Evolutionary conservation across 1,140 invertebrate species (phyloP).

Genomic region (Drosophila kurseongensis): DNA sequence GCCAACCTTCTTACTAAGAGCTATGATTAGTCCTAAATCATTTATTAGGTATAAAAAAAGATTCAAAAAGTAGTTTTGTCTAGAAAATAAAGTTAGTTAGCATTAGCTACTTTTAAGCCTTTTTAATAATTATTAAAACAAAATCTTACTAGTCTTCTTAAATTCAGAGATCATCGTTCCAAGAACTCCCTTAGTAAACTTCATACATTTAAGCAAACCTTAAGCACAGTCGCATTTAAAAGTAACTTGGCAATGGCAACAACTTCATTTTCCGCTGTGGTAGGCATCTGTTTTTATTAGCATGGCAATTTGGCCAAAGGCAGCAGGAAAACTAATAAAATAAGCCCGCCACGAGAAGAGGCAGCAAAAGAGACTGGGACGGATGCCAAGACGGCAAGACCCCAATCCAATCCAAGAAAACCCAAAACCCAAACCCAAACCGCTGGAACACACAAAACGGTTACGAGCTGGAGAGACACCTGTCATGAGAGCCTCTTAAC

Average conservation of each 20-base stretch:
- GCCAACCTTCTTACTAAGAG: too few species aligned
- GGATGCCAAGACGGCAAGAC: conserved; percentile 8
- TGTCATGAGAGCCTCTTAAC: conserved; percentile 50
- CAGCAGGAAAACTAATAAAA: conserved; percentile 41
- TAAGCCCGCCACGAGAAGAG: conserved; percentile 4
- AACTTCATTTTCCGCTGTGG: conserved; percentile 40
- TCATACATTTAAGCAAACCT: conserved; percentile 1
- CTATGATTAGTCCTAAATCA: too few species aligned
- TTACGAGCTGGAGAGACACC: conserved; percentile 44
- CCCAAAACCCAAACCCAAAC: conserved; percentile 1
- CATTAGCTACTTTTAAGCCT: too few species aligned
- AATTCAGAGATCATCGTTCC: not conserved
- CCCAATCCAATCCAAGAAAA: conserved; percentile 13
- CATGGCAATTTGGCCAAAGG: conserved; percentile 55
- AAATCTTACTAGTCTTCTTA: too few species aligned
- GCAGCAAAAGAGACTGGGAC: not conserved
- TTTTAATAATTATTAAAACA: too few species aligned
- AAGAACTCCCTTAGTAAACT: not conserved
- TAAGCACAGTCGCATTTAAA: not conserved
- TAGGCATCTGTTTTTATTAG: conserved; percentile 48
- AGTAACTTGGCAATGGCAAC: conserved; percentile 27
- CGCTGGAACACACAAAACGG: conserved; percentile 41
- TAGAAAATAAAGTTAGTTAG: too few species aligned
- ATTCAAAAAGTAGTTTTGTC: too few species aligned
- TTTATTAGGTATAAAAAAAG: too few species aligned